phyloP scores from a whole-genome alignment of 2,888 invertebrate species.

The Drosophila maculinotata region DNA sequence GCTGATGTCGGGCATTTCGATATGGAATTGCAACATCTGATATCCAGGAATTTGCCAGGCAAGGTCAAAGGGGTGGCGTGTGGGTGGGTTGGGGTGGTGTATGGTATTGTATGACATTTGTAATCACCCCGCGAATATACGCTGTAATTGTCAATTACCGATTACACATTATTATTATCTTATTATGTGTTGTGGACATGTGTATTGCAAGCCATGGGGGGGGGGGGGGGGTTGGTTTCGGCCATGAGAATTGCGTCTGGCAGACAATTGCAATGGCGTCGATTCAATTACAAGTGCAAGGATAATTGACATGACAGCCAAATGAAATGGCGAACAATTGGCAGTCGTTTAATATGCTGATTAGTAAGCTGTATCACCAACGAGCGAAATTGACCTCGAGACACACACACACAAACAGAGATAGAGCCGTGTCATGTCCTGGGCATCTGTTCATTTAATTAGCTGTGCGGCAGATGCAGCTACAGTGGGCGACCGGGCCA shows the following conservation, averaged over 20 bases:
- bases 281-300: constrained; percentile 64
- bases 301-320: constrained; percentile 57
- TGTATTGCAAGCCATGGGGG: too few species aligned
- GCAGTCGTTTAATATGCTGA: constrained; percentile 39
- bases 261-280: constrained; percentile 51
- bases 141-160: too few species aligned
- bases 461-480: constrained; percentile 11
- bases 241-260: constrained; percentile 17
- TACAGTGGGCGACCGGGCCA: constrained; percentile 2
- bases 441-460: constrained; percentile 24
- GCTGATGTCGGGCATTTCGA: too few species aligned
- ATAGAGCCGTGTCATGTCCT: constrained; percentile 9
- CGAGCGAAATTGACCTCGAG: constrained; percentile 12
- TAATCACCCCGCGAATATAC: too few species aligned
- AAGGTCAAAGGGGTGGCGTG: too few species aligned
- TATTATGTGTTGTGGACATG: too few species aligned
- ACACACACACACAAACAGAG: background rate
- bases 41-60: too few species aligned
- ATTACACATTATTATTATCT: too few species aligned
- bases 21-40: too few species aligned
- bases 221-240: too few species aligned
- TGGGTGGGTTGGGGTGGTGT: too few species aligned
- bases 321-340: constrained; percentile 47
- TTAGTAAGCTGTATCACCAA: constrained; percentile 22
- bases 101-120: too few species aligned